Percentiles rank a stretch among this genome's conserved stretches.
Evolutionary conservation across 2,888 invertebrate genomes (phyloP).

Genomic region (Agriotes lineatus): DNA sequence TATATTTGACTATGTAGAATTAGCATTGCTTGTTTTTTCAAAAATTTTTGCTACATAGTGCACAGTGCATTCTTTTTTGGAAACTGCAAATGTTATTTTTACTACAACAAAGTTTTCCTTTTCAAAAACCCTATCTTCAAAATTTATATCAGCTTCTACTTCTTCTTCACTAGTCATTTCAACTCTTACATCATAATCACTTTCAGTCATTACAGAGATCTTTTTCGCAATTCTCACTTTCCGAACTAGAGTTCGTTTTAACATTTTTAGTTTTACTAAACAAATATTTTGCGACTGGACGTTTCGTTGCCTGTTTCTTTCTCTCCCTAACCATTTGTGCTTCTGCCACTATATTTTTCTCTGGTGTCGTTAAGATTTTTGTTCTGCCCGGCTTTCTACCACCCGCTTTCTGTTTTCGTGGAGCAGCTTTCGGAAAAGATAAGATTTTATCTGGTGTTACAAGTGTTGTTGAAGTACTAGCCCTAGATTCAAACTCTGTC

Average conservation of each 20-base stretch:
- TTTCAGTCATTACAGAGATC: constrained; percentile 2
- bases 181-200: constrained; percentile 1
- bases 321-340: background rate
- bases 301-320: background rate
- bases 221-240: background rate
- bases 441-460: background rate
- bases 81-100: background rate
- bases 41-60: constrained; percentile 3
- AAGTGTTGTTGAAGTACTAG: too few species aligned
- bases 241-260: background rate
- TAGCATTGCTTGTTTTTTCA: background rate
- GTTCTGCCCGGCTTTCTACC: constrained; percentile 10
- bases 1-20: background rate
- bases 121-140: background rate
- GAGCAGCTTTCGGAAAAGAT: background rate
- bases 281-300: background rate
- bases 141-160: background rate
- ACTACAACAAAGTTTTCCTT: constrained; percentile 2
- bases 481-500: too few species aligned
- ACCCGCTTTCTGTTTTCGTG: background rate
- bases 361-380: background rate
- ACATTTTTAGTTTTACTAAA: background rate
- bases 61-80: background rate
- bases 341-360: background rate
- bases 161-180: constrained; percentile 2